Conservation (phyloP, 2,797 vertebrate species). For the Nasua narica region DNA sequence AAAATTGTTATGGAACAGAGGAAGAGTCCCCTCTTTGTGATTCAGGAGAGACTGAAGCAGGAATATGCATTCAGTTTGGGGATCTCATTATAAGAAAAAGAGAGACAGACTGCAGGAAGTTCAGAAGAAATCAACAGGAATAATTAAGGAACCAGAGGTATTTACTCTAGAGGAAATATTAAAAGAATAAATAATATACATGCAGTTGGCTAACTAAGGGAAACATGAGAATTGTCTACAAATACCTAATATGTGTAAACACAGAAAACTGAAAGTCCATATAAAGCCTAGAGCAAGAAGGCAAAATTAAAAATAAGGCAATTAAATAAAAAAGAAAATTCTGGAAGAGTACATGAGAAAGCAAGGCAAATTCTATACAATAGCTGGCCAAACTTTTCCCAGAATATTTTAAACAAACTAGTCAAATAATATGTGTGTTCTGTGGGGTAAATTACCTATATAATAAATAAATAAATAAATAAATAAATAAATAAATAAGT, state of each 20-base stretch:
- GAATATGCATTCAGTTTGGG: conserved; percentile 70
- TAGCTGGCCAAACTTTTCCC: background rate
- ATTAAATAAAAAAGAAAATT: conserved; percentile 61
- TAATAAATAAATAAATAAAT: background rate
- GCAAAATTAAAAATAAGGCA: conserved; percentile 69
- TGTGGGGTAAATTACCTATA: background rate
- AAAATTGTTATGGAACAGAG: conserved; percentile 28
- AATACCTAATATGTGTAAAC: conserved; percentile 61
- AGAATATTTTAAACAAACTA: conserved; percentile 35
- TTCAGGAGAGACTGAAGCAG: conserved; percentile 60
- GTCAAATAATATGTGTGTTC: background rate
- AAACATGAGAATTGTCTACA: conserved; percentile 69
- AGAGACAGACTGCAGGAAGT: conserved; percentile 56
- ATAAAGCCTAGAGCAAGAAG: conserved; percentile 46
- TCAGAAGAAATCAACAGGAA: conserved; percentile 76
- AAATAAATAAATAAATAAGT: background rate
- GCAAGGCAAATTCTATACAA: background rate
- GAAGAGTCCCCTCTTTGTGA: conserved; percentile 57
- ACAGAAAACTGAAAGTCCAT: conserved; percentile 54
- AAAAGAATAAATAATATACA: conserved; percentile 75
- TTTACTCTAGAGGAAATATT: conserved; percentile 77
- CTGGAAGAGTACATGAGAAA: conserved; percentile 25
- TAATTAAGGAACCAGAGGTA: conserved; percentile 74
- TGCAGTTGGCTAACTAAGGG: conserved; percentile 63
- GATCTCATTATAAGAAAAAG: conserved; percentile 77